Percentiles rank a stretch among this genome's conserved stretches.
Evolutionary conservation across 2,888 invertebrate species (phyloP).

Genomic region (Campoplex capitator): DNA sequence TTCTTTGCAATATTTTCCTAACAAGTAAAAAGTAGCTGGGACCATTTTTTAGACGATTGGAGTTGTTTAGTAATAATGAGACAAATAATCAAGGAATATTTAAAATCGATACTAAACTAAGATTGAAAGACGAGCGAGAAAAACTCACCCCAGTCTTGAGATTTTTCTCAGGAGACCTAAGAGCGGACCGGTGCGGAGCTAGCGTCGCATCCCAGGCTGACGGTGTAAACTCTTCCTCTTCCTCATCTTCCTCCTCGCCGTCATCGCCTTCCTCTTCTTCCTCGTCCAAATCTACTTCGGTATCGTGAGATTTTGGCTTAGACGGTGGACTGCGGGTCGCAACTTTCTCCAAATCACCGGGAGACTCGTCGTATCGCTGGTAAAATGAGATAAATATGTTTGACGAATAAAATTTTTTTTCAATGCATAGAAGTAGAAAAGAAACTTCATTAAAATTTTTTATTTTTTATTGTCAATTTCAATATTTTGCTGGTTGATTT

Average conservation of each 20-base stretch:
- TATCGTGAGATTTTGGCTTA: conserved; percentile 63
- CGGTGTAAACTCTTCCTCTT: conserved; percentile 90
- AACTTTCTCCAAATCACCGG: conserved; percentile 70
- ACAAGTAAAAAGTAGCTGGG: conserved; percentile 5
- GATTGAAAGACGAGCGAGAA: neutral
- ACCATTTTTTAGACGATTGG: neutral
- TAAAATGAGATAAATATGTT: neutral
- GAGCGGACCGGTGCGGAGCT: conserved; percentile 90
- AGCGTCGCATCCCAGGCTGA: conserved; percentile 93
- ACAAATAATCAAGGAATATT: neutral
- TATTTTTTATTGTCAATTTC: too few species aligned
- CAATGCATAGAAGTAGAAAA: neutral
- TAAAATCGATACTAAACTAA: neutral
- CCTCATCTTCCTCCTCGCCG: conserved; percentile 88
- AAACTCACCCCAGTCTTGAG: conserved; percentile 82
- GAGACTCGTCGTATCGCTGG: conserved; percentile 78
- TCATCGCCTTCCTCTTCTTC: conserved; percentile 82
- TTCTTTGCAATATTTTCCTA: conserved; percentile 35
- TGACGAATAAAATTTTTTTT: neutral
- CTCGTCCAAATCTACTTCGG: conserved; percentile 71
- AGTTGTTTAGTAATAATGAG: neutral
- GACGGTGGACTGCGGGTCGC: conserved; percentile 58
- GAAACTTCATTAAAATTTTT: too few species aligned
- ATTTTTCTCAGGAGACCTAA: conserved; percentile 88
- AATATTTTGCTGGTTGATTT: too few species aligned